phyloP scores from a whole-genome alignment of 1,140 invertebrate genomes.

The Laodelphax striatellus region DNA sequence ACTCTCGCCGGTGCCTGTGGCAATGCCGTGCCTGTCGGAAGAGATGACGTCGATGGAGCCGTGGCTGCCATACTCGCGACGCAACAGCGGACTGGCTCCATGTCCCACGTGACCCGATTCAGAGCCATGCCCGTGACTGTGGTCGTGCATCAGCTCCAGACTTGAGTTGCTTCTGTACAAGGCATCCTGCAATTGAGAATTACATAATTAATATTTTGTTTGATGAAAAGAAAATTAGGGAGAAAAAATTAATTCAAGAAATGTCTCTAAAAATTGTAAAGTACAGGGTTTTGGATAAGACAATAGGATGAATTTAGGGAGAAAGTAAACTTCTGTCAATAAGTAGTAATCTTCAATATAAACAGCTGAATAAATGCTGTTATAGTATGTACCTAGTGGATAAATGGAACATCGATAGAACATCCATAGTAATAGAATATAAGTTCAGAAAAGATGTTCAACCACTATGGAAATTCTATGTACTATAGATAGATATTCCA shows the following conservation, averaged over 20 bases:
- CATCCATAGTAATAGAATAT: too few relatives aligned
- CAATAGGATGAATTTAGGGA: too few relatives aligned
- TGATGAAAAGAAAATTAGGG: too few relatives aligned
- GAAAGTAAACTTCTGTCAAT: too few relatives aligned
- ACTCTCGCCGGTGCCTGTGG: constrained; percentile 21
- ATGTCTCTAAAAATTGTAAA: not conserved
- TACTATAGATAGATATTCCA: too few relatives aligned
- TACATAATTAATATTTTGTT: not conserved
- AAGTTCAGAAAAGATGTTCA: too few relatives aligned
- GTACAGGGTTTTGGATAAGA: not conserved
- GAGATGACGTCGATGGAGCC: constrained; percentile 56
- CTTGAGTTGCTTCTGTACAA: constrained; percentile 55
- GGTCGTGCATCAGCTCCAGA: constrained; percentile 47
- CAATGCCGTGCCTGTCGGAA: constrained; percentile 21
- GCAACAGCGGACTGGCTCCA: constrained; percentile 22
- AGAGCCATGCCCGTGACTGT: constrained; percentile 5
- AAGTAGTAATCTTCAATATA: too few relatives aligned
- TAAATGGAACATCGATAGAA: too few relatives aligned
- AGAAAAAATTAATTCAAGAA: too few relatives aligned
- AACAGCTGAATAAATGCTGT: too few relatives aligned
- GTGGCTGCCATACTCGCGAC: constrained; percentile 46
- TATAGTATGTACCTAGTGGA: too few relatives aligned
- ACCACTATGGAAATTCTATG: too few relatives aligned
- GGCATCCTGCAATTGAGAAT: constrained; percentile 18
- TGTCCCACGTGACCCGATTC: constrained; percentile 14